Evolutionary conservation across 2,888 invertebrate genomes (phyloP), one percentile per base, ranked within the genome.

Genomic region (Lapara coniferarum): DNA sequence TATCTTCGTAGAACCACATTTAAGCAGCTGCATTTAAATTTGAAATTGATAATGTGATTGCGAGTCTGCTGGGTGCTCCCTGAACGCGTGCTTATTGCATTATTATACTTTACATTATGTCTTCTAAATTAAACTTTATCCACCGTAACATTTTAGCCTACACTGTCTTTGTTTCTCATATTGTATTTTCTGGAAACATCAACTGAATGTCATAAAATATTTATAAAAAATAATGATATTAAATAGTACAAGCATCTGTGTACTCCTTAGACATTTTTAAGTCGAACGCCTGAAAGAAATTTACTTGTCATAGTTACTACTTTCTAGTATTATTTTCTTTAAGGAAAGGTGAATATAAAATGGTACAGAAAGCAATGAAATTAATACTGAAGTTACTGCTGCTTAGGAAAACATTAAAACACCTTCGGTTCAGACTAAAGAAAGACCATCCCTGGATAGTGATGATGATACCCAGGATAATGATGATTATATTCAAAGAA

Each of bases 31-130:
- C 68, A 76, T 73, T 77, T 72, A 68, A 75, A 73, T 75, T 74
- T 72, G 70, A 71, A 76, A 74, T 72, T 71, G 70, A 56, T 75
- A 71, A 71, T 59, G 51, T 74, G 71, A 73, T 77, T 75, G 72
- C 68, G 63, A 70, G 69, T 58, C 67, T 71, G 69, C 67, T 69
- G 12, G 63, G 16, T 63, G 19, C 63, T 49, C 63, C 63, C 63
- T 49, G 46, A 49, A 63, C 19, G 63, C 63, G 13, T 25, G 14
- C 57, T 58, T 58, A 58, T 58, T 63, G 63, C 63, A 63, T 63
- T 49, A 63, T 63, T 63, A 63, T 63, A 46, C 49, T 63, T 63
- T 46, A 16, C 63, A 49, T 63, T 63, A 12, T 49, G 19, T 49
- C 19, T 46, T 63, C 19, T 49, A 49, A 63, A 63, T 63, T 19